Conservation (phyloP, 2,888 invertebrate species). For the Kuschelorhynchus macadamiae region DNA sequence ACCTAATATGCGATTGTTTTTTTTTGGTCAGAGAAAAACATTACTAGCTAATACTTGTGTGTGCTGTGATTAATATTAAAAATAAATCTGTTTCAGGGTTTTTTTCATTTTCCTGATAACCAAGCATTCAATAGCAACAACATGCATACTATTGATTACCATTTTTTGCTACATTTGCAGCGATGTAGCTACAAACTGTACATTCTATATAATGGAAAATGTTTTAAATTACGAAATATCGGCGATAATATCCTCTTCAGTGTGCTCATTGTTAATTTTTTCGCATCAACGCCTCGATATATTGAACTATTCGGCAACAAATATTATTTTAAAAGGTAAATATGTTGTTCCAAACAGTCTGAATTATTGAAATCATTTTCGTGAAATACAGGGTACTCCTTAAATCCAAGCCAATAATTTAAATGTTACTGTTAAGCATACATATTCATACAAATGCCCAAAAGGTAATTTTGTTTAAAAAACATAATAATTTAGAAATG, state of each 20-base stretch:
- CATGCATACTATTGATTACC: conserved; percentile 13
- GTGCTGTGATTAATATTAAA: no score
- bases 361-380: no score
- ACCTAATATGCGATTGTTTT: no score
- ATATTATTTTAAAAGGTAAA: conserved; percentile 28
- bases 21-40: no score
- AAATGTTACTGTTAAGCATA: no score
- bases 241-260: conserved; percentile 19
- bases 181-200: background rate
- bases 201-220: conserved; percentile 7
- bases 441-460: no score
- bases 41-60: no score
- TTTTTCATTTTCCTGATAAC: conserved; percentile 3
- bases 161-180: conserved; percentile 10
- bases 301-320: conserved; percentile 20
- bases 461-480: no score
- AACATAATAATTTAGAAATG: no score
- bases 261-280: conserved; percentile 22
- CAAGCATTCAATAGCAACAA: conserved; percentile 9
- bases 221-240: conserved; percentile 28
- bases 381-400: no score
- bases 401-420: no score
- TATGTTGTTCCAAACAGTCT: no score
- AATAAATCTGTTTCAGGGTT: conserved; percentile 17
- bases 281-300: conserved; percentile 17